These are phyloP conservation scores for Drosophila testacea DNA, from an alignment of 2,888 invertebrate genomes.

Conservation along the genomic window DNA sequence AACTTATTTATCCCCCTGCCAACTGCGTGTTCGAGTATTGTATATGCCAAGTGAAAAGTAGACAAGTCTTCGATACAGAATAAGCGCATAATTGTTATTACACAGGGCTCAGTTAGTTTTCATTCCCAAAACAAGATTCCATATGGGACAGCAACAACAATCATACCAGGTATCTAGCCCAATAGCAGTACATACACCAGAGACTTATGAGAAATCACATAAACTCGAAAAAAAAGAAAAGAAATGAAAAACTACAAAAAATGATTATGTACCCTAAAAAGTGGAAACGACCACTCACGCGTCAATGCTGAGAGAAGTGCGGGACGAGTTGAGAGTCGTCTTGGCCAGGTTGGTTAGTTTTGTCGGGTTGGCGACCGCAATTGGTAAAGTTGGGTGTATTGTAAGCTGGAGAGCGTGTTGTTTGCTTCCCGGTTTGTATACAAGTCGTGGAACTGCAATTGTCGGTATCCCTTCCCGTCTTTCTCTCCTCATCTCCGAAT, in stretches of 20 bases:
- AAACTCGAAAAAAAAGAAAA: conserved; percentile 50
- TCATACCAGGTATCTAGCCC: conserved; percentile 7
- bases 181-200: conserved; percentile 9
- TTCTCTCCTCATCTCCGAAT: neutral
- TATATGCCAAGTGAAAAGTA: conserved; percentile 61
- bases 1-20: conserved; percentile 48
- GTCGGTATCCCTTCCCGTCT: conserved; percentile 23
- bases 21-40: neutral
- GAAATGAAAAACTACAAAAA: conserved; percentile 57
- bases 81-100: conserved; percentile 46
- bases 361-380: conserved; percentile 65
- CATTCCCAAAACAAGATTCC: conserved; percentile 43
- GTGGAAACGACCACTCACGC: conserved; percentile 74
- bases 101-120: conserved; percentile 29
- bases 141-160: conserved; percentile 26
- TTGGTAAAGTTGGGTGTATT: conserved; percentile 60
- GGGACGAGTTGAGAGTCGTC: conserved; percentile 8
- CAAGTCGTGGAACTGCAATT: conserved; percentile 67
- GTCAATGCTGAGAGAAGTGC: conserved; percentile 44
- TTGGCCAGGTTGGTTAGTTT: conserved; percentile 18
- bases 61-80: conserved; percentile 50
- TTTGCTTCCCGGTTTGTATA: conserved; percentile 72
- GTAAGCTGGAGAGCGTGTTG: conserved; percentile 71
- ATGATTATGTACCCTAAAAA: conserved; percentile 75
- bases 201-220: conserved; percentile 40